These are phyloP conservation scores for Galerucella pusilla DNA, from an alignment of 2,888 invertebrate genomes.

Conservation along the genomic window DNA sequence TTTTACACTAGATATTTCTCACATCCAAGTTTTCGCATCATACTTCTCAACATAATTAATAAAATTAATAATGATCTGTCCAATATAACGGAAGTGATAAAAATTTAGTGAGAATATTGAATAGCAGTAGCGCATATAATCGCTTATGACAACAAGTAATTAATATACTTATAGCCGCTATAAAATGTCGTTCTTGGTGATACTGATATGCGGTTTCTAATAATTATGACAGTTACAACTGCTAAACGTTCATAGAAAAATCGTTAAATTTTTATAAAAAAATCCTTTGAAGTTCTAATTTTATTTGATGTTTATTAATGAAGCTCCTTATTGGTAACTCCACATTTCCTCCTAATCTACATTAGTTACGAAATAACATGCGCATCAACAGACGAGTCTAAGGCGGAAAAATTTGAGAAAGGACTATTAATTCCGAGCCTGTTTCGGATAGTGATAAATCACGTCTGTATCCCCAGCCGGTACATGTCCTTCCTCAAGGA, in stretches of 20 bases:
- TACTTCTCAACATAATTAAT: conserved; percentile 7
- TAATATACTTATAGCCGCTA: conserved; percentile 33
- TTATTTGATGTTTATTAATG: no score
- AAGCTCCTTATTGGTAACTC: no score
- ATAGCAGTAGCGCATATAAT: conserved; percentile 38
- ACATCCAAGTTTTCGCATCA: conserved; percentile 19
- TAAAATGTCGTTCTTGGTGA: conserved; percentile 26
- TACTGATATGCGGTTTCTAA: conserved; percentile 5
- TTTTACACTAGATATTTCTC: conserved; percentile 18
- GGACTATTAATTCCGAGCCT: no score
- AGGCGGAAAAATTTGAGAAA: no score
- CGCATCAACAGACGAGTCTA: no score
- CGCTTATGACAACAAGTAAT: conserved; percentile 40
- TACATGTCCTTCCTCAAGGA: no score
- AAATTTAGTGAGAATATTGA: conserved; percentile 17
- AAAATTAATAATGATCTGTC: conserved; percentile 28
- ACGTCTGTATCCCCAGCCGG: no score
- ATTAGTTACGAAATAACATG: neutral
- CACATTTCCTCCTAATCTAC: no score
- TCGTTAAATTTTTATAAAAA: neutral
- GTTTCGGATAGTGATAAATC: no score
- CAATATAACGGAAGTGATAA: conserved; percentile 40
- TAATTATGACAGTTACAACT: neutral
- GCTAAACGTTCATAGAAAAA: neutral
- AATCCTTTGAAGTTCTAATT: neutral